These are phyloP conservation scores for Orchesella flavescens DNA, from an alignment of 2,888 invertebrate genomes.

Conservation along the genomic window DNA sequence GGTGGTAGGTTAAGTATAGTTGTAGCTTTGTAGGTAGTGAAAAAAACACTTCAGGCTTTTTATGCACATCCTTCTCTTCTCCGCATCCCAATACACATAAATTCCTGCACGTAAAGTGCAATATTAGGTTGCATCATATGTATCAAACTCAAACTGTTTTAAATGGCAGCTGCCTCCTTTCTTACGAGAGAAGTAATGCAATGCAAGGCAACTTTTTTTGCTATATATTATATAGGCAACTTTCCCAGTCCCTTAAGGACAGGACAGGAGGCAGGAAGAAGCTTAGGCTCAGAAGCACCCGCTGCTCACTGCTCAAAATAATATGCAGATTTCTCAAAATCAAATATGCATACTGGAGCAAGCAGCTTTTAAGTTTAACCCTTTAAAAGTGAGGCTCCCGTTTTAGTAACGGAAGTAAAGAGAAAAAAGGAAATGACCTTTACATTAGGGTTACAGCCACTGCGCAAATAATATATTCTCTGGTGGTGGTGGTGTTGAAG, in stretches of 20 bases:
- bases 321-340: conserved; percentile 63
- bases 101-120: neutral
- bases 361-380: neutral
- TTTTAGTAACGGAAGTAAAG: conserved; percentile 19
- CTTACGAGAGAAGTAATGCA: too few relatives aligned
- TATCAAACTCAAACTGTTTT: neutral
- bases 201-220: neutral
- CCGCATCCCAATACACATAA: too few relatives aligned
- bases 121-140: neutral
- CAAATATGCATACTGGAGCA: conserved; percentile 58
- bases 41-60: too few relatives aligned
- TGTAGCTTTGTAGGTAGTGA: too few relatives aligned
- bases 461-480: too few relatives aligned
- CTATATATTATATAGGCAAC: conserved; percentile 23
- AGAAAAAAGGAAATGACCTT: conserved; percentile 36
- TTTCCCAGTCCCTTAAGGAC: conserved; percentile 7
- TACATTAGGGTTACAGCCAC: neutral
- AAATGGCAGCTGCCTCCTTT: neutral
- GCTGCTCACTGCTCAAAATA: too few relatives aligned
- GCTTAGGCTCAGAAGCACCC: too few relatives aligned
- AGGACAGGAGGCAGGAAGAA: neutral
- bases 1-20: too few relatives aligned
- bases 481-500: too few relatives aligned
- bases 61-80: too few relatives aligned
- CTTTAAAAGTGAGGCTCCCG: too few relatives aligned